Base-by-base conservation (phyloP, 2,888 invertebrate genomes). In the Portevinia maculata region DNA sequence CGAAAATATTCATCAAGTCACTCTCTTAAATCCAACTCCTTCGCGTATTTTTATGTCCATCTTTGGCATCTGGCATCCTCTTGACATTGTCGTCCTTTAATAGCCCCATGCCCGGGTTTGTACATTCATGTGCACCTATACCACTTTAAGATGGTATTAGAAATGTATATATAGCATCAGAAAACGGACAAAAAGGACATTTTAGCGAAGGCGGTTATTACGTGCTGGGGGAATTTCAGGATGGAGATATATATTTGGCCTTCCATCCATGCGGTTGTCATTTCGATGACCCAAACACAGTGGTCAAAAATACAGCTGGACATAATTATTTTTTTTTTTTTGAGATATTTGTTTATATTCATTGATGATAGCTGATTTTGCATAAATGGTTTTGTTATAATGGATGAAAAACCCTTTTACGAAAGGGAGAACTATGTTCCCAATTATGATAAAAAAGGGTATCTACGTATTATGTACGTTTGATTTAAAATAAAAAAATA, bases 171-270 rank as follows among this genome's bases (percentile, higher is more conserved):
- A 67, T 32, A 59, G 44, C 5, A n/a, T n/a, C n/a, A n/a, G n/a
- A n/a, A n/a, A n/a, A n/a, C n/a, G n/a, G n/a, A n/a, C 75, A 15
- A 53, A 75, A 67, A 75, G 75, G 67, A 75, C 75, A 75, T 67
- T 75, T 75, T 67, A 60, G 67, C 75, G 75, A 75, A 75, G 67
- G 59, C 67, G 52, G 41, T 65, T 74, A 57, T 64, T 57, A 15
- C 11, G 15, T 34, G 15, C 30, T 8, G 50, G 7, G 37, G 55
- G 55, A 13, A n/a, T 48, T 30, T 4, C n/a, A 28, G 39, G 46
- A 48, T 55, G 64, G 73, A 74, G 65, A 41, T 57, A 57, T 65
- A 65, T 50, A 65, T 65, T 52, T 74, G 24, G 48, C 8, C 48
- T 21, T 64, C 13, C 52, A 53, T 53, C 32, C 52, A 52, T 59